Base-by-base conservation (phyloP, 2,797 vertebrate genomes). In the Mus minutoides region DNA sequence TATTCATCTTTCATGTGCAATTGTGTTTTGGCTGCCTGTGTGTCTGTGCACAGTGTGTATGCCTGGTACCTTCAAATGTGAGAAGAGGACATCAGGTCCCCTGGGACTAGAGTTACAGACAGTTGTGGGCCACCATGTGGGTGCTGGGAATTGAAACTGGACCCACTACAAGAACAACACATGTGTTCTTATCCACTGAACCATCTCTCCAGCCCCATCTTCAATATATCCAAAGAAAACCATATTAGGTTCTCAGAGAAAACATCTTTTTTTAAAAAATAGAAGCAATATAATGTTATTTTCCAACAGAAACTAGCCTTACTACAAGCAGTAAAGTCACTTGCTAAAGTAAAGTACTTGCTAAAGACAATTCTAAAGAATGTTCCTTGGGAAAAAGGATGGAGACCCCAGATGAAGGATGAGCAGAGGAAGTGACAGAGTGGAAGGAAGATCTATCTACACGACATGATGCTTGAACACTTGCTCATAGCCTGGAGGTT, bases 201-300 rank as follows among this genome's bases (percentile, higher is more conserved):
- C 56, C 26, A 31, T 43, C 37, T 83, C 56, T 43, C 37, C 56
- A 83, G 56, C 17, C 40, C 60, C 60, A 79, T 46, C 52, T 69
- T 95, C 71, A 92, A 13, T 13, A 16, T 9, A 73, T 52, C 79
- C 60, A 95, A 82, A 94, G 56, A 88, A 94, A 95, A 87, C 31
- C 89, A 82, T 3, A 93, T 92, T 69, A 82, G 9, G 88, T 21
- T 84, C 34, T 96, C 52, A 34, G 16, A 46, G 9, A 94, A 96
- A 86, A 84, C 5, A 90, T n/a, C 73, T 95, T 90, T 79, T 76
- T 79, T 11, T n/a, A n/a, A n/a, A 11, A 96, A 90, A 96, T 31
- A 21, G 8, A 43, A 90, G 11, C 49, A 91, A 94, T 96, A 86
- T 67, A 60, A 88, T 86, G 46, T 2, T 29, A 49, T 79, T 92